Evolutionary conservation across 2,113 vertebrate species (phyloP).

Genomic region (Ceratotherium simum): DNA sequence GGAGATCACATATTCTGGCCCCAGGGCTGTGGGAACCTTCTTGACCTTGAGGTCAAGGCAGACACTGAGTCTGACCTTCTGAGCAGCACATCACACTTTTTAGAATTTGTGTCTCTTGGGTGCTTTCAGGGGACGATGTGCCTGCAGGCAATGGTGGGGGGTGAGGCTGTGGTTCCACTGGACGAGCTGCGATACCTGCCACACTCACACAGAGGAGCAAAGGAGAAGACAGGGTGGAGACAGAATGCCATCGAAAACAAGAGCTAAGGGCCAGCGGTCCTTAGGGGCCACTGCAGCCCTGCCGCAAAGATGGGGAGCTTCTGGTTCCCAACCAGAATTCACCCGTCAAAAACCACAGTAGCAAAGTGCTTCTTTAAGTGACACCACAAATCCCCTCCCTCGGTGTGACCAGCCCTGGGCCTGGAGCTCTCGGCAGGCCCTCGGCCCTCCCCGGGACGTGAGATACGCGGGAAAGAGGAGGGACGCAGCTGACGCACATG

Average conservation of each 20-base stretch:
- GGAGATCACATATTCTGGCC: background rate
- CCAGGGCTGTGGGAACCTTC: background rate
- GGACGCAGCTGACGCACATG: conserved; percentile 45
- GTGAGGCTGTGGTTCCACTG: background rate
- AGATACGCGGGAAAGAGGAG: background rate
- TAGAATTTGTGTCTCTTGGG: background rate
- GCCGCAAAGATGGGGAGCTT: background rate
- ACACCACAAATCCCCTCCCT: background rate
- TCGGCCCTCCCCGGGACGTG: background rate
- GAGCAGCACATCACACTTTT: conserved; percentile 47
- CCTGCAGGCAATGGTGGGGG: background rate
- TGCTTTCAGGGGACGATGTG: background rate
- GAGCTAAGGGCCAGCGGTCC: conserved; percentile 7
- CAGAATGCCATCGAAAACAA: background rate
- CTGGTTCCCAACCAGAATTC: conserved; percentile 58
- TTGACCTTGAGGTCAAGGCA: background rate
- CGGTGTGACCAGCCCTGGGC: background rate
- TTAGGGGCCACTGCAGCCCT: background rate
- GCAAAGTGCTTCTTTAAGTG: conserved; percentile 77
- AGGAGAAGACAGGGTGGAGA: background rate
- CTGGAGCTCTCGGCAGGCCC: background rate
- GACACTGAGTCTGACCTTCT: background rate
- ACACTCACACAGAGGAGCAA: background rate
- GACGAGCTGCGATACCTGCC: background rate
- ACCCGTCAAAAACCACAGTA: conserved; percentile 48